These are phyloP conservation scores for Xenentodon cancila DNA, from an alignment of 2,797 vertebrate species.

Conservation along the genomic window DNA sequence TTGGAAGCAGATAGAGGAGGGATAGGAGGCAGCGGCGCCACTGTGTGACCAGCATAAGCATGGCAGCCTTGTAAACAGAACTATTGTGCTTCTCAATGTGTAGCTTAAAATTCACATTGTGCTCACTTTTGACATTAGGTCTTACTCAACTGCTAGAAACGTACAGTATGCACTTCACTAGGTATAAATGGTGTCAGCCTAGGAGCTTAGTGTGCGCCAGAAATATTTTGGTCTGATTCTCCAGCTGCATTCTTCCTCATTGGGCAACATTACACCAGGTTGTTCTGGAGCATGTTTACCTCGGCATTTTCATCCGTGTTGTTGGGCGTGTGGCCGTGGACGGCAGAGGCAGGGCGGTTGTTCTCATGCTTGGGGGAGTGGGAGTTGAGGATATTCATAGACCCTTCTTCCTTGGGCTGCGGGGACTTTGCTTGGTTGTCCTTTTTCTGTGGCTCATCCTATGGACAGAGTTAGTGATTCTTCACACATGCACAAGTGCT, in stretches of 20 bases:
- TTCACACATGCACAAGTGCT: constrained; percentile 14
- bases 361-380: constrained; percentile 89
- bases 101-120: constrained; percentile 53
- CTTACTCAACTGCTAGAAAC: constrained; percentile 43
- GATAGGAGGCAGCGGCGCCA: constrained; percentile 57
- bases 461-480: constrained; percentile 58
- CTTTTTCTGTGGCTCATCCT: constrained; percentile 88
- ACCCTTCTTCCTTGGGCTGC: constrained; percentile 87
- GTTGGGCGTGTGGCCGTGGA: constrained; percentile 60
- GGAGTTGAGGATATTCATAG: constrained; percentile 92
- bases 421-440: constrained; percentile 88
- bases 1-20: constrained; percentile 50
- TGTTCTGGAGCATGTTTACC: constrained; percentile 93
- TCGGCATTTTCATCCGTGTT: constrained; percentile 79
- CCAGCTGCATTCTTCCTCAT: constrained; percentile 27
- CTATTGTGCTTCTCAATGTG: constrained; percentile 71
- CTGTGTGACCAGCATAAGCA: constrained; percentile 55
- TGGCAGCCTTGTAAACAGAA: constrained; percentile 71
- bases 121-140: constrained; percentile 59
- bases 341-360: constrained; percentile 79
- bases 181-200: constrained; percentile 50
- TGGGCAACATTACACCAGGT: constrained; percentile 84
- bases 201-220: constrained; percentile 23
- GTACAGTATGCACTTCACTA: constrained; percentile 41
- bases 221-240: constrained; percentile 43